phyloP scores from a whole-genome alignment of 2,113 vertebrate genomes.

The Forbesichthys papilliferus region DNA sequence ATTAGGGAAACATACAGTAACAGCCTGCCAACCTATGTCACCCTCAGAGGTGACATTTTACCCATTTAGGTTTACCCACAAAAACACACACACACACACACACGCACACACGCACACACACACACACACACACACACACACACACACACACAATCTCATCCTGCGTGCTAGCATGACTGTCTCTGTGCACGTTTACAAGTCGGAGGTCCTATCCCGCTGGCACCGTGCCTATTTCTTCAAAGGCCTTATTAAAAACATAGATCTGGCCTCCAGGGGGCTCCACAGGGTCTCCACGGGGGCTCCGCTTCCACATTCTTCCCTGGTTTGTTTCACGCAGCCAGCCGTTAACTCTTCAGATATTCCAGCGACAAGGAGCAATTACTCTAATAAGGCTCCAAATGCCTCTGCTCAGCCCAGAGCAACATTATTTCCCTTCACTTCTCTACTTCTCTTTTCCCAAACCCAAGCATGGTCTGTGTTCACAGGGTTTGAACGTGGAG shows the following conservation, averaged over 20 bases:
- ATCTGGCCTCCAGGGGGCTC: constrained; percentile 37
- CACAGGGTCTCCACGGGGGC: neutral
- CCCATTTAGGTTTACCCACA: too few relatives aligned
- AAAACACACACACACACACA: too few relatives aligned
- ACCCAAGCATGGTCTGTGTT: constrained; percentile 10
- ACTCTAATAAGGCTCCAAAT: constrained; percentile 36
- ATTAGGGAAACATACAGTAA: too few relatives aligned
- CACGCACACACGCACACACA: too few relatives aligned
- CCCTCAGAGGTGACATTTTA: too few relatives aligned
- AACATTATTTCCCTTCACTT: constrained; percentile 33
- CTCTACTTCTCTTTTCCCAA: constrained; percentile 4
- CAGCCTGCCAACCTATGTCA: too few relatives aligned
- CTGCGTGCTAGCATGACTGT: too few relatives aligned
- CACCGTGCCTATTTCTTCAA: constrained; percentile 34
- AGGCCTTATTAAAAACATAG: constrained; percentile 57
- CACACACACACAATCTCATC: too few relatives aligned
- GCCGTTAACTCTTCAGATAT: constrained; percentile 35
- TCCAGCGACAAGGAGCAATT: constrained; percentile 54
- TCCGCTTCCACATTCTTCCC: neutral
- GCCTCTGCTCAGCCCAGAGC: constrained; percentile 13
- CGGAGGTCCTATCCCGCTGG: constrained; percentile 24
- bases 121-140: too few relatives aligned
- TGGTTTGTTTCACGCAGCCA: constrained; percentile 42
- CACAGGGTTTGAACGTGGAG: constrained; percentile 6
- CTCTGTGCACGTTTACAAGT: constrained; percentile 7